Percentiles rank a stretch among this genome's conserved stretches.
phyloP scores from a whole-genome alignment of 2,797 vertebrate species.

The Taenioides sp. region DNA sequence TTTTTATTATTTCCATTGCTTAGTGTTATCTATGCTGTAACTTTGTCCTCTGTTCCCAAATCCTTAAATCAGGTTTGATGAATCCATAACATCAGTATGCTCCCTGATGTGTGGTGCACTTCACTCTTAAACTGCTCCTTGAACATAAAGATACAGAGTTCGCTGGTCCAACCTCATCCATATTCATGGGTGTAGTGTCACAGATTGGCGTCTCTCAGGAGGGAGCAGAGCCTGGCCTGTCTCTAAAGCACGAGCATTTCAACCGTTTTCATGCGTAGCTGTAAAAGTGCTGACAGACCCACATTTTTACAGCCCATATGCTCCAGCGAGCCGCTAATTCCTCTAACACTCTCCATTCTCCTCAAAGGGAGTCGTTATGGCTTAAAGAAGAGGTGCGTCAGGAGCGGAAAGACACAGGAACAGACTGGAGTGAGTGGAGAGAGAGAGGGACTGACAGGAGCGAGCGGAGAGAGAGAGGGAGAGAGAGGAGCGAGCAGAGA shows the following conservation, averaged over 20 bases:
- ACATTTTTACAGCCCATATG: slow-evolving; percentile 58
- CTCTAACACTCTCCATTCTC: slow-evolving; percentile 38
- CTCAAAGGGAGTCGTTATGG: slow-evolving; percentile 37
- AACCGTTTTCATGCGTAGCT: slow-evolving; percentile 34
- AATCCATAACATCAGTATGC: not conserved
- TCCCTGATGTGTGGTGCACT: not conserved
- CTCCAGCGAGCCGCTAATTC: slow-evolving; percentile 50
- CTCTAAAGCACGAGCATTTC: slow-evolving; percentile 1
- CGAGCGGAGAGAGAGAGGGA: too few species aligned
- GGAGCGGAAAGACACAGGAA: not conserved
- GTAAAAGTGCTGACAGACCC: slow-evolving; percentile 55
- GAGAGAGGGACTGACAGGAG: not conserved
- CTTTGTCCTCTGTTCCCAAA: not conserved
- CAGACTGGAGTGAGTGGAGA: too few species aligned
- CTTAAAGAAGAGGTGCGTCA: slow-evolving; percentile 7
- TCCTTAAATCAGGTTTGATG: not conserved
- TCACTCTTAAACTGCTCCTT: not conserved
- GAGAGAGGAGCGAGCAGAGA: too few species aligned
- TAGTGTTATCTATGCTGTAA: too few species aligned
- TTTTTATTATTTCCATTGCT: too few species aligned
- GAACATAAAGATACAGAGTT: not conserved
- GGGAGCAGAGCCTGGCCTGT: not conserved
- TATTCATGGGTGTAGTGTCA: not conserved
- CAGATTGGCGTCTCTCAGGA: slow-evolving; percentile 4
- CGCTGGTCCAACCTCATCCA: not conserved